Evolutionary conservation across 1,140 invertebrate species (phyloP).

Genomic region (Frieseomelitta varia): DNA sequence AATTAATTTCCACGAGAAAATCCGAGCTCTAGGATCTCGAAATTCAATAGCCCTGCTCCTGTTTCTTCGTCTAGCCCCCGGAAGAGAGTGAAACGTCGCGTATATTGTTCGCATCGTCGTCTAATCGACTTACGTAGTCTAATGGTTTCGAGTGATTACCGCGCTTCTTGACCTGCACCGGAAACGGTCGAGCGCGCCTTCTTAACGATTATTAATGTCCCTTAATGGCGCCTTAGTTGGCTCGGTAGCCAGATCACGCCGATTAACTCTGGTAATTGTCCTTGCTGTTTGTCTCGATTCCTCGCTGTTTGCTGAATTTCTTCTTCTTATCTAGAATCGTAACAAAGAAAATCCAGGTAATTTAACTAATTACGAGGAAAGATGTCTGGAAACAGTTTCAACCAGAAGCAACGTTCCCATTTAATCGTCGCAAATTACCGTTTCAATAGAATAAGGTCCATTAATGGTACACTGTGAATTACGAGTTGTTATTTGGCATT

Average conservation of each 20-base stretch:
- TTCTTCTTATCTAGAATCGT: background rate
- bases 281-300: background rate
- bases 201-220: constrained; percentile 48
- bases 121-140: constrained; percentile 44
- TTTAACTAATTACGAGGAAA: background rate
- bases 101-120: constrained; percentile 28
- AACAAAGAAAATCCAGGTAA: background rate
- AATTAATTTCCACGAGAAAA: constrained; percentile 36
- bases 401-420: background rate
- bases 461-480: background rate
- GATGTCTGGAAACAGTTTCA: background rate
- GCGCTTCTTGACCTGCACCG: constrained; percentile 29
- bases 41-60: constrained; percentile 11
- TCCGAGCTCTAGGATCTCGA: background rate
- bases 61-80: background rate
- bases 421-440: background rate
- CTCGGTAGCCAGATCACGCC: constrained; percentile 7
- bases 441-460: background rate
- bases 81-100: background rate
- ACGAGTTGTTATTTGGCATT: background rate
- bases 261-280: constrained; percentile 33
- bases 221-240: constrained; percentile 17
- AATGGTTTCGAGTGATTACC: constrained; percentile 43
- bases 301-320: background rate
- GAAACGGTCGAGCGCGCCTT: constrained; percentile 17